These are phyloP conservation scores for Pelusios castaneus DNA, from an alignment of 2,113 vertebrate genomes.

Conservation along the genomic window DNA sequence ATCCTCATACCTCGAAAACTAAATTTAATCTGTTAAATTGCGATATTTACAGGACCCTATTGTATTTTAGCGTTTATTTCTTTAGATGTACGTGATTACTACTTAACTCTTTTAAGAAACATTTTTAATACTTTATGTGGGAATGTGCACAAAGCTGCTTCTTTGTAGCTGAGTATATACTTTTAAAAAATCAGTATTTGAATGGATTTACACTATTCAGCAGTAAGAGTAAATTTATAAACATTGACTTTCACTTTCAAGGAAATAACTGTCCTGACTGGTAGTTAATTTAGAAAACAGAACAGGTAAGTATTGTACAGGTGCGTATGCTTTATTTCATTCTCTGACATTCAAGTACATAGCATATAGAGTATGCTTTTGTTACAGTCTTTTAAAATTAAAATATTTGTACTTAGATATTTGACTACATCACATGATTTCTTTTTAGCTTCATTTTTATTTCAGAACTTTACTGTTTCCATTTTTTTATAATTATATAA, in stretches of 20 bases:
- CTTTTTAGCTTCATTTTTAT: constrained; percentile 50
- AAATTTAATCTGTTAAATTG: not conserved
- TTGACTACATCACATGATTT: not conserved
- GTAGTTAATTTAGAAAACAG: constrained; percentile 18
- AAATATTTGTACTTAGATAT: not conserved
- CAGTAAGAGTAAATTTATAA: constrained; percentile 32
- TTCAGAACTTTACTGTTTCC: constrained; percentile 63
- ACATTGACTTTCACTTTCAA: constrained; percentile 71
- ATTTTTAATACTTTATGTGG: constrained; percentile 15
- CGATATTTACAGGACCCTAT: not conserved
- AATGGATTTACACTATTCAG: constrained; percentile 54
- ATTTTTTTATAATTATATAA: constrained; percentile 75
- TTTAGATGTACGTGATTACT: constrained; percentile 7
- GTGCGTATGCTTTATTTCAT: constrained; percentile 48
- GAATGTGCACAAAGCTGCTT: constrained; percentile 49
- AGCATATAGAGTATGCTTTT: not conserved
- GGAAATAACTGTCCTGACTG: constrained; percentile 58
- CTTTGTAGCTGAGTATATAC: constrained; percentile 9
- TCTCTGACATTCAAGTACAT: not conserved
- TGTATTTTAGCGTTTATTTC: constrained; percentile 20
- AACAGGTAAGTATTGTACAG: constrained; percentile 61
- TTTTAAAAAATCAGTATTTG: constrained; percentile 24
- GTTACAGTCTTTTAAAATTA: constrained; percentile 23
- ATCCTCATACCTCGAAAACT: not conserved
- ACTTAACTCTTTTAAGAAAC: constrained; percentile 27